These are phyloP conservation scores for Myocastor coypus DNA, from an alignment of 2,113 vertebrate species.

Conservation along the genomic window DNA sequence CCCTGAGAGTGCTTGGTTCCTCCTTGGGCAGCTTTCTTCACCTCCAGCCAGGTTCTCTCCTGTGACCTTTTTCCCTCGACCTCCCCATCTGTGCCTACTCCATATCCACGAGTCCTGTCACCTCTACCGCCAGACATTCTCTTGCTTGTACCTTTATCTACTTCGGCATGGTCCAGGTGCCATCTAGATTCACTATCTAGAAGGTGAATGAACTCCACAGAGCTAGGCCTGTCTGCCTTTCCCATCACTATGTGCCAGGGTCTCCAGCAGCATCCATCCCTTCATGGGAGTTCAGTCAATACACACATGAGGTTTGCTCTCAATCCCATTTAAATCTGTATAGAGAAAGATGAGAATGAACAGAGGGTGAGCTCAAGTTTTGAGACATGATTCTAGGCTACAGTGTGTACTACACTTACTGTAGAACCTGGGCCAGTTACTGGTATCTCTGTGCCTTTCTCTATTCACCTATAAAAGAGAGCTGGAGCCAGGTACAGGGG, in stretches of 20 bases:
- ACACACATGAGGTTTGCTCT: background rate
- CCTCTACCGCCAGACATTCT: background rate
- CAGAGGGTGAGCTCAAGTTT: background rate
- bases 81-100: background rate
- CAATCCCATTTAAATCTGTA: background rate
- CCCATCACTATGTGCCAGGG: accelerated
- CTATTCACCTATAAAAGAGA: background rate
- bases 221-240: background rate
- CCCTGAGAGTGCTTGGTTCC: background rate
- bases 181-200: background rate
- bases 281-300: background rate
- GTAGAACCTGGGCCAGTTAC: background rate
- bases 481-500: background rate
- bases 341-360: background rate
- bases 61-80: background rate
- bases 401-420: background rate
- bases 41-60: background rate
- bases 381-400: background rate
- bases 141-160: background rate
- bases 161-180: background rate
- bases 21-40: background rate
- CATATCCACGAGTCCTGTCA: background rate
- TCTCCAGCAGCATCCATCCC: background rate
- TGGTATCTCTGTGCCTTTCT: background rate
- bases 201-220: background rate